phyloP scores from a whole-genome alignment of 2,797 vertebrate species.

The Selene dorsalis region DNA sequence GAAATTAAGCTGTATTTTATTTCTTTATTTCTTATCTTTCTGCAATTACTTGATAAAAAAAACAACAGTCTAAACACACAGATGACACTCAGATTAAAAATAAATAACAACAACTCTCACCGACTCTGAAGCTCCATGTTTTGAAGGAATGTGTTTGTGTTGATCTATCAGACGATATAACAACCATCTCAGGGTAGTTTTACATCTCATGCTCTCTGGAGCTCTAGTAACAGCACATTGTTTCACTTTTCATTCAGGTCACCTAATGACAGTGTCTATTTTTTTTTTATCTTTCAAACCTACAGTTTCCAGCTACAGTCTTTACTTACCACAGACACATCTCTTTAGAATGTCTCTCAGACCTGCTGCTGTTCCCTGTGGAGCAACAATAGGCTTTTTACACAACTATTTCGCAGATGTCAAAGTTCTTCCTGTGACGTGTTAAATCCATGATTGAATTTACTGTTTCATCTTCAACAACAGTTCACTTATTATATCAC shows the following conservation, averaged over 20 bases:
- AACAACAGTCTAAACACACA: neutral
- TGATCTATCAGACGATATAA: no score
- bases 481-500: conserved; percentile 10
- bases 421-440: neutral
- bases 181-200: no score
- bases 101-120: no score
- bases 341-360: neutral
- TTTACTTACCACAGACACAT: neutral
- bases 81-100: neutral
- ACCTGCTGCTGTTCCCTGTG: neutral
- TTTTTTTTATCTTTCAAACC: neutral
- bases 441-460: neutral
- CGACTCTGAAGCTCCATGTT: no score
- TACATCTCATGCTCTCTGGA: no score
- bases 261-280: neutral
- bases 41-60: neutral
- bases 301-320: neutral
- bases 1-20: neutral
- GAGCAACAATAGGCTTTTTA: no score
- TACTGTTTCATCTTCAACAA: neutral
- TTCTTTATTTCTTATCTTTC: neutral
- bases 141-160: no score
- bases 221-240: no score
- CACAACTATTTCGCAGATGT: neutral
- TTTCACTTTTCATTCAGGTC: neutral